Conservation (phyloP, 2,888 invertebrate genomes). For the Cryptus viduatorius region DNA sequence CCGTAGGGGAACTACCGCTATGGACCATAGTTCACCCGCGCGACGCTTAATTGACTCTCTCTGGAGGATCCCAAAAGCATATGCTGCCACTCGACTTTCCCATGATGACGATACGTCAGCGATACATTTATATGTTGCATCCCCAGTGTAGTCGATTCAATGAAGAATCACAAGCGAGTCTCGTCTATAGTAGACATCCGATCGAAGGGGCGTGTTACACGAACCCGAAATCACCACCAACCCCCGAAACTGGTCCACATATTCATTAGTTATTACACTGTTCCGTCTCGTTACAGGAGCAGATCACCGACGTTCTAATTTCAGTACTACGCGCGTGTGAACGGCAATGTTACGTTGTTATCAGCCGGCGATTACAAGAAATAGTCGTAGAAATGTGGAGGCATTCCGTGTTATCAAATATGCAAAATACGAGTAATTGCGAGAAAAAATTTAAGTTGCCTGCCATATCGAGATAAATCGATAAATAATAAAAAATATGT, state of each 20-base stretch:
- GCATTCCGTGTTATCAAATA: too few relatives aligned
- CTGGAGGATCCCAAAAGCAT: conserved; percentile 71
- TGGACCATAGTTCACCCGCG: conserved; percentile 37
- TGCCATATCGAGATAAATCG: too few relatives aligned
- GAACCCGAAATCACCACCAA: conserved; percentile 39
- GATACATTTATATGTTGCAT: conserved; percentile 10
- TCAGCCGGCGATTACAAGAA: too few relatives aligned
- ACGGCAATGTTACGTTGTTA: neutral
- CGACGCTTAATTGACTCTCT: conserved; percentile 75
- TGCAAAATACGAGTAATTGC: too few relatives aligned
- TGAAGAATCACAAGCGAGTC: conserved; percentile 51
- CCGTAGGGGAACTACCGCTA: conserved; percentile 54
- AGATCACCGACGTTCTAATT: neutral
- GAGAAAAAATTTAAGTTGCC: too few relatives aligned
- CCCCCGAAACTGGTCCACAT: conserved; percentile 25
- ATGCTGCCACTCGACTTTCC: conserved; percentile 79
- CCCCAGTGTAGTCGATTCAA: conserved; percentile 44
- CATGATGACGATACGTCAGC: conserved; percentile 71
- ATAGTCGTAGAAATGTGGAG: too few relatives aligned
- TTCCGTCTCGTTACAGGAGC: neutral
- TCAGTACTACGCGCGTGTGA: neutral
- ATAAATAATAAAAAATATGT: too few relatives aligned
- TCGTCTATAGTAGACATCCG: conserved; percentile 41
- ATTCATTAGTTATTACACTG: conserved; percentile 4
- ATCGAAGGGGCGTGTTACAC: conserved; percentile 65